Evolutionary conservation across 2,113 vertebrate genomes (phyloP).

Genomic region (Eptesicus fuscus): DNA sequence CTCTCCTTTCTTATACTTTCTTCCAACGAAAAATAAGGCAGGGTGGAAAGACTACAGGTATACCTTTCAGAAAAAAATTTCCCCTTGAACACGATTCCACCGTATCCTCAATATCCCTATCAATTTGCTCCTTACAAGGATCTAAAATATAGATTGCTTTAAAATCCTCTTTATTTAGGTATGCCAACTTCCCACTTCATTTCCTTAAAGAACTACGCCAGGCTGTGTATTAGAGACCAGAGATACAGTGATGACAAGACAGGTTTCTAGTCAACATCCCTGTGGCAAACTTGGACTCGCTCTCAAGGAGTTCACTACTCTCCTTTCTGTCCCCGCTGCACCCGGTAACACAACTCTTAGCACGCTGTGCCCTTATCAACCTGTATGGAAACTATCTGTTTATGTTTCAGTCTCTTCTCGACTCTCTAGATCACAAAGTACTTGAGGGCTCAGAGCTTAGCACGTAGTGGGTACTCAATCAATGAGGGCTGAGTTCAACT

Average conservation of each 20-base stretch:
- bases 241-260: neutral
- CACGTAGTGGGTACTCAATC: neutral
- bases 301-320: neutral
- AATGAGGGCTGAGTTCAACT: neutral
- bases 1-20: neutral
- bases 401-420: neutral
- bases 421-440: neutral
- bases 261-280: neutral
- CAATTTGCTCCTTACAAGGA: neutral
- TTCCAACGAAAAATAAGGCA: conserved; percentile 6
- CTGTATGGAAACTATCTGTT: neutral
- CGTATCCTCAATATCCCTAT: neutral
- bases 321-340: neutral
- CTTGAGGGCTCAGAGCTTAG: neutral
- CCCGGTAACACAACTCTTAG: neutral
- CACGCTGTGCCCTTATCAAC: neutral
- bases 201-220: neutral
- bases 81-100: conserved; percentile 31
- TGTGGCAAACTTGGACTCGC: neutral
- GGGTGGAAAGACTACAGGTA: neutral
- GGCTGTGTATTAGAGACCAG: neutral
- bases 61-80: conserved; percentile 28
- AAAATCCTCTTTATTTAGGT: conserved; percentile 10
- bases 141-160: conserved; percentile 30
- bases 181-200: neutral